These are phyloP conservation scores for Rhopalosiphum nymphaeae DNA, from an alignment of 2,888 invertebrate genomes.

Conservation along the genomic window DNA sequence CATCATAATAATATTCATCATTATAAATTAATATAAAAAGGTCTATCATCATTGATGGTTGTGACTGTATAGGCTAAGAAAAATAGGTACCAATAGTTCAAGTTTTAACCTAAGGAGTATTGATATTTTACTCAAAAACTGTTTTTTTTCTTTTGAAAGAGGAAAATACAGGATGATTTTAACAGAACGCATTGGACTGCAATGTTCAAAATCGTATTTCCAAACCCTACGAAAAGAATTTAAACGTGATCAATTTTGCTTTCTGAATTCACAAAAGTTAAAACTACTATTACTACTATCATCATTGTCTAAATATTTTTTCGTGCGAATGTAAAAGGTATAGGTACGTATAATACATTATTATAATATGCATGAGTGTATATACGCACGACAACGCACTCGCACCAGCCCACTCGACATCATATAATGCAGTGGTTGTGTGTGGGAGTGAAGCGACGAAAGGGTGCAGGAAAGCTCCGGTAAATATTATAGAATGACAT, in stretches of 20 bases:
- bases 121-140: no score
- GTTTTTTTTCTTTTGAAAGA: background rate
- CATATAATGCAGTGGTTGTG: background rate
- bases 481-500: background rate
- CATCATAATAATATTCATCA: background rate
- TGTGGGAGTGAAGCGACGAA: background rate
- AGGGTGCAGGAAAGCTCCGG: background rate
- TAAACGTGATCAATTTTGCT: background rate
- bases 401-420: background rate
- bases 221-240: background rate
- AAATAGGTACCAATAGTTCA: no score
- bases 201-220: background rate
- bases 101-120: no score
- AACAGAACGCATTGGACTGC: background rate
- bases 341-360: background rate
- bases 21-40: background rate
- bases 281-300: background rate
- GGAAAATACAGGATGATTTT: no score
- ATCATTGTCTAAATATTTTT: background rate
- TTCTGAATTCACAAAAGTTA: background rate
- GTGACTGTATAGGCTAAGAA: background rate
- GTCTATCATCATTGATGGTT: background rate
- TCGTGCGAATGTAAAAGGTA: background rate
- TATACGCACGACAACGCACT: background rate
- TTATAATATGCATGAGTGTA: background rate